phyloP scores from a whole-genome alignment of 2,797 vertebrate genomes.

The Psittacula derbiana region DNA sequence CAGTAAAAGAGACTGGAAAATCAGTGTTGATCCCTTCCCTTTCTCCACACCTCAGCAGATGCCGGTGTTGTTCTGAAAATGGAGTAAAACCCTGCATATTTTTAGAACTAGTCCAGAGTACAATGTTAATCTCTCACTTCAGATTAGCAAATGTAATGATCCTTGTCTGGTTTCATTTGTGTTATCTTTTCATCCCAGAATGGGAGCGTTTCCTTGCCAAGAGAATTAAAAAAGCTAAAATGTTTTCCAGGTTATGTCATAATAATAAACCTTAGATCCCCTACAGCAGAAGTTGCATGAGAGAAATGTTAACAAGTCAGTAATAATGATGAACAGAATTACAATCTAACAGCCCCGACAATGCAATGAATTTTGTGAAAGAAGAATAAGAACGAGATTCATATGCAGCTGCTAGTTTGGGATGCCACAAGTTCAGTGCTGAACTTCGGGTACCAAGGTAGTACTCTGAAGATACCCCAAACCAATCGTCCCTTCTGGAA shows the following conservation, averaged over 20 bases:
- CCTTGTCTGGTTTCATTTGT: constrained; percentile 14
- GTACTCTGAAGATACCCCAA: background rate
- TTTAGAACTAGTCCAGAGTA: constrained; percentile 1
- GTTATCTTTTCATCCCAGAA: constrained; percentile 45
- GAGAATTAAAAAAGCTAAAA: background rate
- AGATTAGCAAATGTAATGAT: constrained; percentile 25
- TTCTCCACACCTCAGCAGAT: constrained; percentile 33
- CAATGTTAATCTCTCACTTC: constrained; percentile 34
- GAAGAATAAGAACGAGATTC: background rate
- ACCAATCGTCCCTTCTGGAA: background rate
- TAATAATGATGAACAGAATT: background rate
- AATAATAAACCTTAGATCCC: constrained; percentile 20
- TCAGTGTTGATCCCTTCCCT: constrained; percentile 10
- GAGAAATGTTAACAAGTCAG: constrained; percentile 16
- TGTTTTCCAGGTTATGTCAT: constrained; percentile 44
- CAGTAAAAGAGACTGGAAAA: constrained; percentile 70
- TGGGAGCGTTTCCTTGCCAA: constrained; percentile 29
- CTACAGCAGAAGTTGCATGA: background rate
- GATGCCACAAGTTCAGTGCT: background rate
- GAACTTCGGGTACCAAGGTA: background rate
- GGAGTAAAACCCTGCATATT: background rate
- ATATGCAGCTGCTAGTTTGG: background rate
- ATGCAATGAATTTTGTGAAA: background rate
- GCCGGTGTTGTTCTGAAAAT: constrained; percentile 31
- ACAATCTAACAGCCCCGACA: background rate